These are phyloP conservation scores for Chamaetylas fuelleborni DNA, from an alignment of 2,113 vertebrate species.

Conservation along the genomic window DNA sequence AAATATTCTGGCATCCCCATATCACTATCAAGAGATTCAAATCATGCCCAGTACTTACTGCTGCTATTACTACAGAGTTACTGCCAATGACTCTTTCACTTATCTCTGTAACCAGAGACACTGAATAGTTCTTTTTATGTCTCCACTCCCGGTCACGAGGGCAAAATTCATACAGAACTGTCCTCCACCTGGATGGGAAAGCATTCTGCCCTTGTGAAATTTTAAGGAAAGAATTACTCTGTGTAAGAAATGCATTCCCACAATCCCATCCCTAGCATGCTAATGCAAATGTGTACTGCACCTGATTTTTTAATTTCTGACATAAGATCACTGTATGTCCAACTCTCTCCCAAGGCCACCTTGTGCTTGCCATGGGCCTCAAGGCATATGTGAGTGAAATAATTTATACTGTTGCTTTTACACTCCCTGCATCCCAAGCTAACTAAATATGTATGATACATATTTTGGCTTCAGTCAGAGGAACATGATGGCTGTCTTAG, in stretches of 20 bases:
- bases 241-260: constrained; percentile 19
- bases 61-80: constrained; percentile 70
- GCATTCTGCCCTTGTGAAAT: constrained; percentile 16
- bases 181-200: constrained; percentile 8
- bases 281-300: not conserved
- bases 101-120: constrained; percentile 76
- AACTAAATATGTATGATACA: not conserved
- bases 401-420: not conserved
- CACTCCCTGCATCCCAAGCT: not conserved
- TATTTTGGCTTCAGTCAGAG: not conserved
- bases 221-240: constrained; percentile 19
- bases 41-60: constrained; percentile 70
- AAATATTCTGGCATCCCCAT: constrained; percentile 74
- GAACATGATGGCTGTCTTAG: not conserved
- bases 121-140: constrained; percentile 70
- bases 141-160: constrained; percentile 65
- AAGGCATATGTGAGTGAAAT: not conserved
- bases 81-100: constrained; percentile 69
- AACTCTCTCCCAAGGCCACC: not conserved
- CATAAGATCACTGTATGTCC: not conserved
- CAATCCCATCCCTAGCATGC: not conserved
- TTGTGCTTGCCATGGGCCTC: not conserved
- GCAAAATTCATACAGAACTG: constrained; percentile 58
- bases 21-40: constrained; percentile 77
- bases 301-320: not conserved